Evolutionary conservation across 2,888 invertebrate species (phyloP).

Genomic region (Metalampra italica): DNA sequence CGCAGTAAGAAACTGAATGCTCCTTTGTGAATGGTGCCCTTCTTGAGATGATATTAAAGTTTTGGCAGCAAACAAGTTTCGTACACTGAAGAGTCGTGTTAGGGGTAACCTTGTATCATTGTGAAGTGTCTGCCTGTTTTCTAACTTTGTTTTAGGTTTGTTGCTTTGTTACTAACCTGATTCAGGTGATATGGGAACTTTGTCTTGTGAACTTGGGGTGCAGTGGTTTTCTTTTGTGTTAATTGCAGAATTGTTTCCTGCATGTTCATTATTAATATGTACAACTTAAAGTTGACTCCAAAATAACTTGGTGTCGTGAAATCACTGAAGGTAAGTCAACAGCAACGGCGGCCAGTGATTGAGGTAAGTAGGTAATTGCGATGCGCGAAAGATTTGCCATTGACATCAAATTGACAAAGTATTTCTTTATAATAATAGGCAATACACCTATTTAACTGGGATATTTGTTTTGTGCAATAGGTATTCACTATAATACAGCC

Average conservation of each 20-base stretch:
- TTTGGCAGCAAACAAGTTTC: constrained; percentile 67
- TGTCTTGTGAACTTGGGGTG: background rate
- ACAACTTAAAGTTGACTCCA: background rate
- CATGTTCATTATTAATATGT: background rate
- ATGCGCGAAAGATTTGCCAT: constrained; percentile 11
- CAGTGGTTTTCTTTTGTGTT: background rate
- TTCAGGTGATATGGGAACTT: constrained; percentile 4
- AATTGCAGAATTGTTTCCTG: background rate
- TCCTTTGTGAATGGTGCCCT: constrained; percentile 57
- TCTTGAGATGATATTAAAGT: constrained; percentile 62
- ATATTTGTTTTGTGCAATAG: too few species aligned
- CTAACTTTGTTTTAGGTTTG: constrained; percentile 19
- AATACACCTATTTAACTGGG: too few species aligned
- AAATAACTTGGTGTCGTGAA: background rate
- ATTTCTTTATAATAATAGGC: background rate
- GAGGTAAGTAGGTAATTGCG: constrained; percentile 4
- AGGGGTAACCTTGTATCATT: constrained; percentile 48
- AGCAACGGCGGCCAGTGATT: background rate
- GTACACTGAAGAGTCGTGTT: constrained; percentile 34
- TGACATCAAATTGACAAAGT: background rate
- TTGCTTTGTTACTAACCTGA: constrained; percentile 32
- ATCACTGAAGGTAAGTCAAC: constrained; percentile 3
- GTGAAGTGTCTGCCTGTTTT: constrained; percentile 30
- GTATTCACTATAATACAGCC: too few species aligned
- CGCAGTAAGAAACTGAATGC: constrained; percentile 57